Evolutionary conservation across 1,140 invertebrate species (phyloP).

Genomic region (Microplitis demolitor): DNA sequence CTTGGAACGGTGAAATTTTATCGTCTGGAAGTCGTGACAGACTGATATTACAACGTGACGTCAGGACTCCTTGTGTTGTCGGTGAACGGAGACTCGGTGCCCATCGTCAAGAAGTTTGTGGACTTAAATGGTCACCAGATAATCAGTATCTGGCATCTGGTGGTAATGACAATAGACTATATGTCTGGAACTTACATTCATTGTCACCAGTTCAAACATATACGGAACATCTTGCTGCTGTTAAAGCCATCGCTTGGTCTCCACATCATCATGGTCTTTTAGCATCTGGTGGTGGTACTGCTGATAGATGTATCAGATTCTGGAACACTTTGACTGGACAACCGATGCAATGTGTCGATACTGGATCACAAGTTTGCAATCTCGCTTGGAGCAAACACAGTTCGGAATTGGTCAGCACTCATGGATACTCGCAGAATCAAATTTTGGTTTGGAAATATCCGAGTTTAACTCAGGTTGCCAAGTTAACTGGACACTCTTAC

Average conservation of each 20-base stretch:
- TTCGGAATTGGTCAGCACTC: constrained; percentile 96
- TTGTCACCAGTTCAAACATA: constrained; percentile 92
- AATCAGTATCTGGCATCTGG: constrained; percentile 97
- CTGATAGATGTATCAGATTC: constrained; percentile 96
- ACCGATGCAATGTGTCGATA: constrained; percentile 98
- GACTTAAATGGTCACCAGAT: constrained; percentile 99
- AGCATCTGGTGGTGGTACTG: constrained; percentile 97
- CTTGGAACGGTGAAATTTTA: constrained; percentile 97
- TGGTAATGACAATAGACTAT: constrained; percentile 98
- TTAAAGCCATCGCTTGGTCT: constrained; percentile 99
- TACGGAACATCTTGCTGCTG: constrained; percentile 96
- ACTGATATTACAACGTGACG: constrained; percentile 93
- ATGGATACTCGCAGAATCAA: constrained; percentile 99
- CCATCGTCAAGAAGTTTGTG: constrained; percentile 98
- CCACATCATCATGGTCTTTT: constrained; percentile 98
- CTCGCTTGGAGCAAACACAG: constrained; percentile 99
- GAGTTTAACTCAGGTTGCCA: constrained; percentile 93
- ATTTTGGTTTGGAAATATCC: constrained; percentile 99
- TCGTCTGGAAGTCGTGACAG: constrained; percentile 96
- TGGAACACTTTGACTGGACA: constrained; percentile 99
- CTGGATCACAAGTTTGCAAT: constrained; percentile 98
- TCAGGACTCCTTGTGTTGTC: constrained; percentile 81
- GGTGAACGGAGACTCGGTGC: constrained; percentile 82
- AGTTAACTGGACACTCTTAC: constrained; percentile 97
- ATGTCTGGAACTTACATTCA: constrained; percentile 96